Evolutionary conservation across 2,113 vertebrate genomes (phyloP).

Genomic region (Urocynchramus pylzowi): DNA sequence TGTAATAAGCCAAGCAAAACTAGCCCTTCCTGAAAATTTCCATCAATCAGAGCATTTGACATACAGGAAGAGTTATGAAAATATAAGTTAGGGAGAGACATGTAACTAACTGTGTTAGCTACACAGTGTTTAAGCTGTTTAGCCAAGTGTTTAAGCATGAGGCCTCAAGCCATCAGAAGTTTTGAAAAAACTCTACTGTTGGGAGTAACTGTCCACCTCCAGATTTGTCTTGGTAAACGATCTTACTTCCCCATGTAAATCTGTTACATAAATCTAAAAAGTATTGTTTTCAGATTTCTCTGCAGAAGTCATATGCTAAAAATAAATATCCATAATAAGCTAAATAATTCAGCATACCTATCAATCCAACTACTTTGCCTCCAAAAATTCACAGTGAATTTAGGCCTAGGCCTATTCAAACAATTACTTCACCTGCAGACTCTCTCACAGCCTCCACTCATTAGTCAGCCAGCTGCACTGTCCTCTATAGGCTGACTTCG

Average conservation of each 20-base stretch:
- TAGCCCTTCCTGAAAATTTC: neutral
- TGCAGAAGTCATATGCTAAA: neutral
- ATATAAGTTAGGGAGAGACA: neutral
- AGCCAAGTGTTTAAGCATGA: neutral
- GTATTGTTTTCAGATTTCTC: neutral
- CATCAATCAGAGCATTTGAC: neutral
- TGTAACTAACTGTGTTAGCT: neutral
- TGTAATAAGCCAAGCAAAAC: neutral
- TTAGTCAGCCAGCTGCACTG: neutral
- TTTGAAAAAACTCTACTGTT: neutral
- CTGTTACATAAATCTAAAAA: neutral
- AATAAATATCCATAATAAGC: neutral
- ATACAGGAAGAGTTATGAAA: neutral
- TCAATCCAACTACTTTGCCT: neutral
- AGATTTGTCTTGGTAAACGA: neutral
- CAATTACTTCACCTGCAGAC: neutral
- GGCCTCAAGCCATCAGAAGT: neutral
- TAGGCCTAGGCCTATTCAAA: neutral
- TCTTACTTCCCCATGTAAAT: neutral
- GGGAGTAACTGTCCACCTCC: neutral
- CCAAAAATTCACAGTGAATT: neutral
- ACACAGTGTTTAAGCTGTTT: neutral
- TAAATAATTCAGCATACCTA: conserved; percentile 1
- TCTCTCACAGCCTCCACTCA: neutral
- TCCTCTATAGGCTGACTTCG: neutral